Evolutionary conservation across 1,140 invertebrate genomes (phyloP).

Genomic region (Octopus bimaculoides): DNA sequence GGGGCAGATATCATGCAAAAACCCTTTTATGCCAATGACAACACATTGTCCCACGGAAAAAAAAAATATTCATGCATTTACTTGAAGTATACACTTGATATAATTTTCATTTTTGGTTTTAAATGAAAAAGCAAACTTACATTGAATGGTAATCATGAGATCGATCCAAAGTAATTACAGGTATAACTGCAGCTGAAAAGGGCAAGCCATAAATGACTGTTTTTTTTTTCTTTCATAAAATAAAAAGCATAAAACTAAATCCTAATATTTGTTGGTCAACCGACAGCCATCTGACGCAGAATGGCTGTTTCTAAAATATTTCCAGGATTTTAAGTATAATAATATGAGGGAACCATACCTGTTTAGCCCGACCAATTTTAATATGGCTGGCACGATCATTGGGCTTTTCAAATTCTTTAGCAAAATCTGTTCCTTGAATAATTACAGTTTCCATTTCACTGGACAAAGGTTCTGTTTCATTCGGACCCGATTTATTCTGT

Average conservation of each 20-base stretch:
- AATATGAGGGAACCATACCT: not conserved
- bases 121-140: slow-evolving; percentile 9
- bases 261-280: slow-evolving; percentile 7
- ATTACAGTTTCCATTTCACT: slow-evolving; percentile 5
- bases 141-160: slow-evolving; percentile 6
- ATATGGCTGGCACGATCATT: slow-evolving; percentile 8
- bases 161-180: slow-evolving; percentile 10
- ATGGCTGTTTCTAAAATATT: not conserved
- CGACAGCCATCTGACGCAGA: not conserved
- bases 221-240: not conserved
- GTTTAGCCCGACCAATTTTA: slow-evolving; percentile 2
- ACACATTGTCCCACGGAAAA: slow-evolving; percentile 1
- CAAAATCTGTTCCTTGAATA: slow-evolving; percentile 8
- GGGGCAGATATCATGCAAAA: not conserved
- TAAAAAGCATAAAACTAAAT: not conserved
- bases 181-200: slow-evolving; percentile 7
- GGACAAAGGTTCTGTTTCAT: not conserved
- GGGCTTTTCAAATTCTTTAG: slow-evolving; percentile 7
- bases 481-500: not conserved
- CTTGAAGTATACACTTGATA: slow-evolving; percentile 1
- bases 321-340: not conserved
- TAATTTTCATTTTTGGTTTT: slow-evolving; percentile 3
- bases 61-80: not conserved
- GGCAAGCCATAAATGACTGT: slow-evolving; percentile 9
- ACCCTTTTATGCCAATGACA: slow-evolving; percentile 3